Evolutionary conservation across 2,888 invertebrate genomes (phyloP), one percentile per base, ranked within the genome.

Genomic region (Apodemia mormo): DNA sequence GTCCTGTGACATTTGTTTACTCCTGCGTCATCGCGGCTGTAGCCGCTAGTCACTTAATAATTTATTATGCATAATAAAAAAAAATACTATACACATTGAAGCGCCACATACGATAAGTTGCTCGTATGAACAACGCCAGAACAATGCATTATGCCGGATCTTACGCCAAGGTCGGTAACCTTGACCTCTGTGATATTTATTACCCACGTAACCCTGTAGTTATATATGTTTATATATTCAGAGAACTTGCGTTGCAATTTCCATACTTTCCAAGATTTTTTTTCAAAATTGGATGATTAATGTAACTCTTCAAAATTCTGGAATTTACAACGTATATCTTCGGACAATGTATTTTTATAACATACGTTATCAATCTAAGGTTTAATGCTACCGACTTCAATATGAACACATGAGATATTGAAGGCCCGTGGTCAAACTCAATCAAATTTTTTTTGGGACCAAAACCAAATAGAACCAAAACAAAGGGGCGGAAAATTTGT

Each of bases 131-230:
- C 68, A 68, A 72, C 33, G 33, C 54, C 67, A 61, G 69, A 73
- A 73, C 73, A 71, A 72, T 70, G 72, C 70, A 67, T 65, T 68
- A 72, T 61, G n/a, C 76, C 77, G 77, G 77, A 77, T 74, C 76
- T 77, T 30, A 68, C 64, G 66, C 33, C 37, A 66, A 70, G 66
- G 68, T 69, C 68, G 45, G 45, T 12, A 7, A 58, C 71, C 74
- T 74, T 73, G 71, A 72, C 73, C 73, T 69, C 70, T 14, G 29
- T 12, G 33, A 61, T 37, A 61, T 61, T 61, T 61, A 61, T 33
- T 61, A 61, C 61, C 33, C 33, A 61, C 30, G 29, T 61, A 61
- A 61, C 61, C 61, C 30, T 61, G 58, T 61, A 33, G 33, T 61
- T 61, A 37, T 61, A 61, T 33, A 33, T 61, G 61, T 37, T 33